A percentile compares a stretch with the other conserved stretches of the same genome.
phyloP scores from a whole-genome alignment of 2,797 vertebrate genomes.

The Poecilia picta region DNA sequence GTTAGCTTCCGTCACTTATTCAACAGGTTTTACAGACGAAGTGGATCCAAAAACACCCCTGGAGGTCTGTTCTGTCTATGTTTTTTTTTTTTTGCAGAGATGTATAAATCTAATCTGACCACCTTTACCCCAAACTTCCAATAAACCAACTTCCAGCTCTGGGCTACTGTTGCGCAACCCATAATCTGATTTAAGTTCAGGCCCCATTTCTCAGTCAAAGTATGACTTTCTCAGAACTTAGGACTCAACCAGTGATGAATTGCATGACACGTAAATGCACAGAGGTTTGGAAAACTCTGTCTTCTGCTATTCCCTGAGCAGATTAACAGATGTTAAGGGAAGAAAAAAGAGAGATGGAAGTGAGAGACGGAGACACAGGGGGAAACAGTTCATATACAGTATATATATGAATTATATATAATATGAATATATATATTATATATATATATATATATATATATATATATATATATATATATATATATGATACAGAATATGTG shows the following conservation, averaged over 20 bases:
- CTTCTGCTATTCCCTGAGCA: slow-evolving; percentile 79
- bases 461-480: slow-evolving; percentile 12
- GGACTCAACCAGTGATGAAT: slow-evolving; percentile 75
- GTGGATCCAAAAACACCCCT: slow-evolving; percentile 3
- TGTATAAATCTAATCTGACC: slow-evolving; percentile 23
- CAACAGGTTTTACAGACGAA: neutral
- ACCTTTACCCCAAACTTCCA: slow-evolving; percentile 46
- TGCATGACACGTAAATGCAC: slow-evolving; percentile 80
- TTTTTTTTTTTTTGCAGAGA: neutral
- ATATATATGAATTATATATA: slow-evolving; percentile 11
- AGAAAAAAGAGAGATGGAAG: slow-evolving; percentile 53
- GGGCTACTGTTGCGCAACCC: slow-evolving; percentile 64
- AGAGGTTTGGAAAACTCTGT: slow-evolving; percentile 80
- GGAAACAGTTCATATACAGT: slow-evolving; percentile 35
- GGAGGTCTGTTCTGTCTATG: neutral
- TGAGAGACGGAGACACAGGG: slow-evolving; percentile 55
- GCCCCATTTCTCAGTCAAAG: slow-evolving; percentile 63
- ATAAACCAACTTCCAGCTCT: slow-evolving; percentile 55
- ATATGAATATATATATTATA: neutral
- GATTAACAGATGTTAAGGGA: slow-evolving; percentile 79
- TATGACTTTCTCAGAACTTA: slow-evolving; percentile 68
- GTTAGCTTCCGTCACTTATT: neutral
- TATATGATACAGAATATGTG: slow-evolving; percentile 31
- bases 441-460: slow-evolving; percentile 27
- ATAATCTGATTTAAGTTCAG: slow-evolving; percentile 57